Conservation (phyloP, 2,113 vertebrate genomes). For the Patagioenas fasciata region DNA sequence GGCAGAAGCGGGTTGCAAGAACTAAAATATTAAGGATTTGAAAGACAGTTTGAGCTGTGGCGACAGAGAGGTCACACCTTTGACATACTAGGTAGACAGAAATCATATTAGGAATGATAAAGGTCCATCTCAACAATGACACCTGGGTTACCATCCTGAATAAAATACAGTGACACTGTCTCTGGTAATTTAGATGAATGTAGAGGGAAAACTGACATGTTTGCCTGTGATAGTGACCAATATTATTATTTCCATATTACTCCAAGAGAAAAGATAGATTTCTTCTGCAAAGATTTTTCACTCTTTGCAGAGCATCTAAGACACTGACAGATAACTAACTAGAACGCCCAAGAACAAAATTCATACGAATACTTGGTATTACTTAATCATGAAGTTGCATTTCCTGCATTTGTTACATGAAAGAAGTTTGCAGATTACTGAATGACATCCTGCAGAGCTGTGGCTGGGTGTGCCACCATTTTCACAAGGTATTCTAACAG, state of each 20-base stretch:
- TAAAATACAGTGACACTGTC: not conserved
- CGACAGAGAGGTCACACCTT: not conserved
- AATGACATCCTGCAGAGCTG: not conserved
- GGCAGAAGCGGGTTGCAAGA: not conserved
- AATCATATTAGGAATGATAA: not conserved
- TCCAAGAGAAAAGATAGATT: not conserved
- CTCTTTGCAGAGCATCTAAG: not conserved
- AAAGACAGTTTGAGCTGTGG: not conserved
- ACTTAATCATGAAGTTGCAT: not conserved
- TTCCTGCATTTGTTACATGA: not conserved
- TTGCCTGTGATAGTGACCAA: not conserved
- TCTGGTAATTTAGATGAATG: not conserved
- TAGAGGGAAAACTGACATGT: not conserved
- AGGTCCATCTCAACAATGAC: not conserved
- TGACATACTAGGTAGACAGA: not conserved
- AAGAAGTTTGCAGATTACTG: not conserved
- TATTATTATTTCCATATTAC: not conserved
- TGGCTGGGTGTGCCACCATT: not conserved
- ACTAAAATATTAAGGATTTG: not conserved
- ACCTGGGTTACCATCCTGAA: not conserved
- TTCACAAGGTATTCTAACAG: not conserved
- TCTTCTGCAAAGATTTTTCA: not conserved
- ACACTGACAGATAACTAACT: not conserved
- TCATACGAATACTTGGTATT: not conserved
- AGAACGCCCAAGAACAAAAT: not conserved